A percentile compares a stretch with the other conserved stretches of the same genome.
Conservation (phyloP, 2,888 invertebrate genomes). For the Ophioninae sp. region DNA sequence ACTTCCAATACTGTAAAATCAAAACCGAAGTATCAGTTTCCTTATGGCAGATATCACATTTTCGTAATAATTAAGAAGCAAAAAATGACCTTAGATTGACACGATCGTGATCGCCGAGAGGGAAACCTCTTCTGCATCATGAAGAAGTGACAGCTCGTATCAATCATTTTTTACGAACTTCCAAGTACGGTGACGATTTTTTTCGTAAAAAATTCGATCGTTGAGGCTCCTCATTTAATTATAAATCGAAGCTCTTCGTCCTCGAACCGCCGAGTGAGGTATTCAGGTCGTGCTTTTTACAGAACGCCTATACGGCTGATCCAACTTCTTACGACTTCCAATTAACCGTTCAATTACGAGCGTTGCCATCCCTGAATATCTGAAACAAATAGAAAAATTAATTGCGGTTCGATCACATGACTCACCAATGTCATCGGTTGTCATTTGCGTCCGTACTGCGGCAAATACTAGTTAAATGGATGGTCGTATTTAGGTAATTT, state of each 20-base stretch:
- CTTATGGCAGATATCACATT: not conserved
- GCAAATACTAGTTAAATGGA: too few relatives aligned
- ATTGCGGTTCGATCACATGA: not conserved
- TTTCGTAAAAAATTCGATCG: conserved; percentile 20
- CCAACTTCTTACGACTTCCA: not conserved
- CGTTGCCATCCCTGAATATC: not conserved
- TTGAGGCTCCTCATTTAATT: conserved; percentile 46
- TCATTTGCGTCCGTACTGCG: not conserved
- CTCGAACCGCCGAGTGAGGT: conserved; percentile 42
- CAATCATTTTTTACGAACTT: not conserved
- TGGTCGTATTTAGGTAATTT: too few relatives aligned
- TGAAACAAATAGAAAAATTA: not conserved
- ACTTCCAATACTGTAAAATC: conserved; percentile 19
- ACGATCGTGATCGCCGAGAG: not conserved
- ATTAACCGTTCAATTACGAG: not conserved
- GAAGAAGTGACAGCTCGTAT: conserved; percentile 28
- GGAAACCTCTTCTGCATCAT: not conserved
- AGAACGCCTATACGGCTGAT: conserved; percentile 28
- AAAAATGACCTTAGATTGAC: not conserved
- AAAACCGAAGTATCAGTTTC: not conserved
- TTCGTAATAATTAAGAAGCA: not conserved
- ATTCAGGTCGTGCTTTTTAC: conserved; percentile 54
- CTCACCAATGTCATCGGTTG: not conserved
- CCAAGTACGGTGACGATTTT: not conserved
- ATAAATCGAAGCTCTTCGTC: conserved; percentile 54